Conservation (phyloP, 2,113 vertebrate species). For the Malurus melanocephalus region DNA sequence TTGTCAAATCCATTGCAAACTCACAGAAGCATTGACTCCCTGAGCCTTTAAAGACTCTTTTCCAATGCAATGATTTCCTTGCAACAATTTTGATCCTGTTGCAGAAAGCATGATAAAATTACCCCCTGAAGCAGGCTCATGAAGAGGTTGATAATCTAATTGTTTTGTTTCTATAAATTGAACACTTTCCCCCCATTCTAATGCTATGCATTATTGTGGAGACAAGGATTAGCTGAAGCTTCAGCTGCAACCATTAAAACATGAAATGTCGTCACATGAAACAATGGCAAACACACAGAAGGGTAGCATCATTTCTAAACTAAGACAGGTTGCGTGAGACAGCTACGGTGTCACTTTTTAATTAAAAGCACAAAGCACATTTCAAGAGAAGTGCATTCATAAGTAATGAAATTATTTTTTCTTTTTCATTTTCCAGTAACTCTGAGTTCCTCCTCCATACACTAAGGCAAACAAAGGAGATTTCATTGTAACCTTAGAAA, state of each 20-base stretch:
- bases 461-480: constrained; percentile 6
- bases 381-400: not conserved
- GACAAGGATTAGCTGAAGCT: not conserved
- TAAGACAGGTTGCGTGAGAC: not conserved
- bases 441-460: not conserved
- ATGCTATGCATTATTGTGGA: not conserved
- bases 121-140: not conserved
- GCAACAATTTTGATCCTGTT: not conserved
- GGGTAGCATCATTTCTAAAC: not conserved
- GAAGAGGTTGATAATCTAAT: not conserved
- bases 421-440: not conserved
- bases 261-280: not conserved
- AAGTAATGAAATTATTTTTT: not conserved
- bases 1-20: not conserved
- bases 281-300: not conserved
- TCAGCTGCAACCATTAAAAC: not conserved
- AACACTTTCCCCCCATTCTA: not conserved
- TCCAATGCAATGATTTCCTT: not conserved
- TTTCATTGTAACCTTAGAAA: constrained; percentile 9
- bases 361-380: not conserved
- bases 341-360: not conserved
- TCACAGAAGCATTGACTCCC: not conserved
- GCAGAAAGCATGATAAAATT: not conserved
- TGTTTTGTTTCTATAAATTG: not conserved
- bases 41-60: not conserved